These are phyloP conservation scores for Plutella xylostella DNA, from an alignment of 2,888 invertebrate species.

Conservation along the genomic window DNA sequence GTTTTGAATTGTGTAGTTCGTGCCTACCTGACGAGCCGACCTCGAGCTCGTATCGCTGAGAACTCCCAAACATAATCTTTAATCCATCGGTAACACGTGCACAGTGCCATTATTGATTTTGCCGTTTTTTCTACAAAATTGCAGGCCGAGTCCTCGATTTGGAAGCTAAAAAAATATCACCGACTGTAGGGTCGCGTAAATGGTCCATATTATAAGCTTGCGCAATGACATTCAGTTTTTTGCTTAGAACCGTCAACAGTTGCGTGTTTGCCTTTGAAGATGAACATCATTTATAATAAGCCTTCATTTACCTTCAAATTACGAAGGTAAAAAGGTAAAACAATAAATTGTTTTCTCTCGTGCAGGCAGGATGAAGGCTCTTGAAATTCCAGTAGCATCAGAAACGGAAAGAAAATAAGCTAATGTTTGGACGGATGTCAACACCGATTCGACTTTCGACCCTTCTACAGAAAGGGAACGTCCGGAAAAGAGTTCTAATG, in stretches of 20 bases:
- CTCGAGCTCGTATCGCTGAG: slow-evolving; percentile 48
- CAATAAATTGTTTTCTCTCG: neutral
- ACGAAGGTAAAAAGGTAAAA: neutral
- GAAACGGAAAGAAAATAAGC: slow-evolving; percentile 31
- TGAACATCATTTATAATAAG: neutral
- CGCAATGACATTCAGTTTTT: slow-evolving; percentile 63
- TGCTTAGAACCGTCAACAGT: slow-evolving; percentile 25
- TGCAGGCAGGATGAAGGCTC: neutral
- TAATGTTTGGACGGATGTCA: slow-evolving; percentile 55
- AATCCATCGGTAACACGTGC: slow-evolving; percentile 68
- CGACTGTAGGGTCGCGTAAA: slow-evolving; percentile 48
- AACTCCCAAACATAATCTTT: slow-evolving; percentile 63
- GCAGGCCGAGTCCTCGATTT: slow-evolving; percentile 40
- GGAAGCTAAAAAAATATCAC: slow-evolving; percentile 43
- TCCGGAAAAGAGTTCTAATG: slow-evolving; percentile 50
- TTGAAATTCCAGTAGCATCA: slow-evolving; percentile 36
- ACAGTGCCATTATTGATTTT: slow-evolving; percentile 66
- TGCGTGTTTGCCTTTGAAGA: no score
- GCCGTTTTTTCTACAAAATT: slow-evolving; percentile 65
- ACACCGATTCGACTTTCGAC: slow-evolving; percentile 46
- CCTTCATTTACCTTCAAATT: neutral
- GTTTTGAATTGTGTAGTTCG: slow-evolving; percentile 24
- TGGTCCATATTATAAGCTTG: slow-evolving; percentile 64
- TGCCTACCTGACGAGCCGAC: slow-evolving; percentile 46
- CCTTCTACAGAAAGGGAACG: slow-evolving; percentile 27